phyloP scores from a whole-genome alignment of 2,797 vertebrate genomes.

The Phoebastria nigripes region DNA sequence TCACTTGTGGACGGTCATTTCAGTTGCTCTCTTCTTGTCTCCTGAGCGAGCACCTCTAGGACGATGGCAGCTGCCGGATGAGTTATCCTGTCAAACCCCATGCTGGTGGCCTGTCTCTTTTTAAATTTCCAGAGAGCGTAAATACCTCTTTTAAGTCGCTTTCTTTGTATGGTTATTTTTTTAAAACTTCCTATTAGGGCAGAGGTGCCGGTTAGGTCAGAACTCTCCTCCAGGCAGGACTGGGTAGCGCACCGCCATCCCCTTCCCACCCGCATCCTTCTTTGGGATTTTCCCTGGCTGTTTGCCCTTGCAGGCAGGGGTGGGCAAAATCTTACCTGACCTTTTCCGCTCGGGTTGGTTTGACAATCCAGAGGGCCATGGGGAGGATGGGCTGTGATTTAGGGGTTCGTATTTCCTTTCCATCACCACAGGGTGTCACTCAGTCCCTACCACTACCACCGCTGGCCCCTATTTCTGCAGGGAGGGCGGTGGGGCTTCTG shows the following conservation, averaged over 20 bases:
- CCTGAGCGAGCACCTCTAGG: background rate
- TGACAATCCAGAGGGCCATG: background rate
- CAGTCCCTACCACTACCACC: background rate
- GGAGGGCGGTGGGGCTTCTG: background rate
- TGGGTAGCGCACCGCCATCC: background rate
- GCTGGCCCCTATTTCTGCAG: background rate
- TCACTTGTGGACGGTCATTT: background rate
- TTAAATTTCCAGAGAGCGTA: slow-evolving; percentile 25
- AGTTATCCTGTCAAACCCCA: background rate
- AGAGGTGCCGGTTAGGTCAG: background rate
- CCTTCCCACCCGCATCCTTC: background rate
- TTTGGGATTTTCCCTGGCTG: background rate
- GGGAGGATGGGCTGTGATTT: background rate
- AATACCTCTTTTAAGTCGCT: slow-evolving; percentile 39
- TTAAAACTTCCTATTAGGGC: background rate
- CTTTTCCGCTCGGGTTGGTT: background rate
- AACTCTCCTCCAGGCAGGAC: background rate
- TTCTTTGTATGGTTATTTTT: slow-evolving; percentile 22
- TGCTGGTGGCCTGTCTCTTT: background rate
- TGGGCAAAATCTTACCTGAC: background rate
- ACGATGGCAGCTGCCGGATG: slow-evolving; percentile 5
- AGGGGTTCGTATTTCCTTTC: background rate
- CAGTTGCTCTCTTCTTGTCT: background rate
- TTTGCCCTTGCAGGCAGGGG: background rate
- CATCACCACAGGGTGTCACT: background rate